A percentile compares a stretch with the other conserved stretches of the same genome.
These are phyloP conservation scores for Deilephila porcellus DNA, from an alignment of 2,888 invertebrate species.

Conservation along the genomic window DNA sequence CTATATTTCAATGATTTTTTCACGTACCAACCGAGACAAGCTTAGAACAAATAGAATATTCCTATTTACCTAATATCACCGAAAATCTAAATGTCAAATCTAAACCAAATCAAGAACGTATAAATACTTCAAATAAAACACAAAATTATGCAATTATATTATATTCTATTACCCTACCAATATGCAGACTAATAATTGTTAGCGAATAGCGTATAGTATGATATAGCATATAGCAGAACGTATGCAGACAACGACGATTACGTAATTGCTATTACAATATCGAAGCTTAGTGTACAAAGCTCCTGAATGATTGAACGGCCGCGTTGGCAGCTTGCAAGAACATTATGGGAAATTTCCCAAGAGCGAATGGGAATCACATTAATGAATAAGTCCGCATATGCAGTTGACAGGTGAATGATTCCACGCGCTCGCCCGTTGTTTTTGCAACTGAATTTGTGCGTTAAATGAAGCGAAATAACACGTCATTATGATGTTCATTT, in stretches of 20 bases:
- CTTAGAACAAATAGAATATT: no score
- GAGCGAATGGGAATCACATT: constrained; percentile 78
- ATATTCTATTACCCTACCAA: neutral
- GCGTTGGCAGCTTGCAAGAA: constrained; percentile 56
- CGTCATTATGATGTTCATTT: neutral
- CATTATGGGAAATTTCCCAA: constrained; percentile 78
- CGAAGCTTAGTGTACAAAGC: constrained; percentile 29
- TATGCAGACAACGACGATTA: constrained; percentile 19
- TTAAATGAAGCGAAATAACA: neutral
- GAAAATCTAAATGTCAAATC: neutral
- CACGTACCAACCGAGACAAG: no score
- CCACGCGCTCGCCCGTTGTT: constrained; percentile 47
- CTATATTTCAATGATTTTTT: no score
- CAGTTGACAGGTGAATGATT: constrained; percentile 70
- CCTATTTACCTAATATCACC: neutral
- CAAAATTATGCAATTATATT: neutral
- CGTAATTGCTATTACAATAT: constrained; percentile 32
- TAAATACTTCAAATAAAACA: neutral
- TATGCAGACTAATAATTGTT: neutral
- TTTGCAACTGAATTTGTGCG: constrained; percentile 40
- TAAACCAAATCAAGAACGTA: neutral
- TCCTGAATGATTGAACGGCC: constrained; percentile 59
- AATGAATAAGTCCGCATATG: constrained; percentile 66
- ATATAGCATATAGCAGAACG: neutral
- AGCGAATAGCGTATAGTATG: neutral